Conservation (phyloP, 2,797 vertebrate species). For the Hemitrygon akajei region DNA sequence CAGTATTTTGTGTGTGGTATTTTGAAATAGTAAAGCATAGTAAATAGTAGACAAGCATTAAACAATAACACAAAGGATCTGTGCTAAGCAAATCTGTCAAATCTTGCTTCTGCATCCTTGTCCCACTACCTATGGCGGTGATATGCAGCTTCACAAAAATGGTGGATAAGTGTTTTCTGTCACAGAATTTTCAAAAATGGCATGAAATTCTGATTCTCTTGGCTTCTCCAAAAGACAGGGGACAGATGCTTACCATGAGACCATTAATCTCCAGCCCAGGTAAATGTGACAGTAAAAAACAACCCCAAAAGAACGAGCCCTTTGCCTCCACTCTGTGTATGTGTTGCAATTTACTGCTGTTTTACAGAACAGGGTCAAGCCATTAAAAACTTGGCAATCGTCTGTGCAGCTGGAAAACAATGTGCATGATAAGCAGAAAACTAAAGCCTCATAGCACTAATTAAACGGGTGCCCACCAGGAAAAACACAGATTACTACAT, state of each 20-base stretch:
- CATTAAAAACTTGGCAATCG: conserved; percentile 78
- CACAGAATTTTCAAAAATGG: conserved; percentile 68
- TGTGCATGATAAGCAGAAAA: conserved; percentile 80
- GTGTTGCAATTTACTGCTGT: conserved; percentile 74
- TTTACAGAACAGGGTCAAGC: conserved; percentile 77
- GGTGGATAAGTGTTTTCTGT: conserved; percentile 67
- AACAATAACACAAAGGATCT: conserved; percentile 69
- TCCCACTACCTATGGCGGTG: too few species aligned
- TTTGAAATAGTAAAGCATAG: conserved; percentile 64
- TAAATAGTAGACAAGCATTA: conserved; percentile 62
- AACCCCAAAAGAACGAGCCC: conserved; percentile 73
- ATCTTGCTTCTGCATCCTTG: conserved; percentile 48
- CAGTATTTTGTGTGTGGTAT: too few species aligned
- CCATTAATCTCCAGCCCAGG: conserved; percentile 70
- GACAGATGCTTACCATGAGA: conserved; percentile 75
- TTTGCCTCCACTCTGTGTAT: conserved; percentile 70
- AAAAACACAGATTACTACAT: conserved; percentile 68
- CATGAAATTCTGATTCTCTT: conserved; percentile 70
- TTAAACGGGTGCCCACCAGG: conserved; percentile 75
- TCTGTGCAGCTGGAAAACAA: conserved; percentile 76
- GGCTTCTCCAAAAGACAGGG: conserved; percentile 69
- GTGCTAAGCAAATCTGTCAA: conserved; percentile 78
- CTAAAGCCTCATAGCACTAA: conserved; percentile 76
- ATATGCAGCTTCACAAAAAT: conserved; percentile 62
- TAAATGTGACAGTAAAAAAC: conserved; percentile 66